These are phyloP conservation scores for Dipodomys ordii DNA, from an alignment of 2,113 vertebrate genomes.

Conservation along the genomic window DNA sequence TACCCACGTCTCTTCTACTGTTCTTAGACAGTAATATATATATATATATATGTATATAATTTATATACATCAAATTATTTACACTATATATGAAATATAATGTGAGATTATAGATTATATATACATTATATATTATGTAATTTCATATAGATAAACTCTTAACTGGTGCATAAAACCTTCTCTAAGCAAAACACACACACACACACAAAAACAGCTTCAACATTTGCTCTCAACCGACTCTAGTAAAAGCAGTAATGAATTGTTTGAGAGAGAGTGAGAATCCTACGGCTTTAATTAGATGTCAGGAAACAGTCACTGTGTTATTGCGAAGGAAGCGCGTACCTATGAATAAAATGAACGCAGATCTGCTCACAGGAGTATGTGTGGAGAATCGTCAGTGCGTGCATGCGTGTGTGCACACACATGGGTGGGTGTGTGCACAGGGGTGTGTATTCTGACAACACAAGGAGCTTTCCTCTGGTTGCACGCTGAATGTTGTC, in stretches of 20 bases:
- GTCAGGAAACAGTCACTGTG: background rate
- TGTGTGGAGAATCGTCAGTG: background rate
- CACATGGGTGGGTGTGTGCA: background rate
- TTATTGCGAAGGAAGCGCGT: background rate
- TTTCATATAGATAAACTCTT: background rate
- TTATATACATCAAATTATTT: too few species aligned
- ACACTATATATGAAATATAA: too few species aligned
- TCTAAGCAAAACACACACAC: constrained; percentile 64
- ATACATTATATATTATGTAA: too few species aligned
- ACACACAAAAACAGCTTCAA: constrained; percentile 7
- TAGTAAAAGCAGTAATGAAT: constrained; percentile 67
- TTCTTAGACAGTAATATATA: background rate
- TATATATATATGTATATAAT: too few species aligned
- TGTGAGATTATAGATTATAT: too few species aligned
- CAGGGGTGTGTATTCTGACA: background rate
- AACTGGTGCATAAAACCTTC: constrained; percentile 52
- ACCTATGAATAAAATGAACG: background rate
- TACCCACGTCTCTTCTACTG: constrained; percentile 53
- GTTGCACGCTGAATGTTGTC: constrained; percentile 59
- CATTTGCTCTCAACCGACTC: constrained; percentile 72
- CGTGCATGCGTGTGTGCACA: accelerated
- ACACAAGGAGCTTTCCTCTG: constrained; percentile 53
- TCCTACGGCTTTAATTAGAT: constrained; percentile 38
- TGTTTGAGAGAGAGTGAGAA: constrained; percentile 44
- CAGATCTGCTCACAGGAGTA: background rate